phyloP scores from a whole-genome alignment of 2,113 vertebrate species.

The Cynocephalus volans region DNA sequence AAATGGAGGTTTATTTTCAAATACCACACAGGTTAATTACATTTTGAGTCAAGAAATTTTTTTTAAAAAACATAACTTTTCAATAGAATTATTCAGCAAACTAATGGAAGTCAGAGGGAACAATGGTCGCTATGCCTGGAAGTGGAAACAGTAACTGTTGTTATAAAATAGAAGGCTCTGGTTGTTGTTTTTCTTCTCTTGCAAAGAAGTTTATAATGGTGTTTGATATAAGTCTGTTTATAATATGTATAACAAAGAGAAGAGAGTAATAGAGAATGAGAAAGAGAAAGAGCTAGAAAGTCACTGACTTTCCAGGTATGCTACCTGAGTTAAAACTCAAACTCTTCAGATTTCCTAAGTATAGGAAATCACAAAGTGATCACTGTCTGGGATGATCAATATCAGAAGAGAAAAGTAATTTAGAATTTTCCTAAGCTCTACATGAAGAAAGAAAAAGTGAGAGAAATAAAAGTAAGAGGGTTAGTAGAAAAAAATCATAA shows the following conservation, averaged over 20 bases:
- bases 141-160: not conserved
- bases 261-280: not conserved
- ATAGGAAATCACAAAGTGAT: not conserved
- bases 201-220: not conserved
- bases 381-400: not conserved
- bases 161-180: not conserved
- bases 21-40: not conserved
- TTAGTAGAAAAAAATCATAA: not conserved
- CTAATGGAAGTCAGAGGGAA: constrained; percentile 59
- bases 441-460: not conserved
- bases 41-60: constrained; percentile 47
- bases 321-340: not conserved
- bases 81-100: constrained; percentile 52
- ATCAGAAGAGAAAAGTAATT: not conserved
- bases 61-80: not conserved
- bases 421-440: not conserved
- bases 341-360: not conserved
- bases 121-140: not conserved
- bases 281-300: not conserved
- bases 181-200: not conserved
- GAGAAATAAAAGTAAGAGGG: not conserved
- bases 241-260: not conserved
- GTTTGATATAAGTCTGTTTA: not conserved
- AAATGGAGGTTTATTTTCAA: constrained; percentile 54
- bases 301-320: not conserved